These are phyloP conservation scores for Aphodius sticticus DNA, from an alignment of 2,888 invertebrate species.

Conservation along the genomic window DNA sequence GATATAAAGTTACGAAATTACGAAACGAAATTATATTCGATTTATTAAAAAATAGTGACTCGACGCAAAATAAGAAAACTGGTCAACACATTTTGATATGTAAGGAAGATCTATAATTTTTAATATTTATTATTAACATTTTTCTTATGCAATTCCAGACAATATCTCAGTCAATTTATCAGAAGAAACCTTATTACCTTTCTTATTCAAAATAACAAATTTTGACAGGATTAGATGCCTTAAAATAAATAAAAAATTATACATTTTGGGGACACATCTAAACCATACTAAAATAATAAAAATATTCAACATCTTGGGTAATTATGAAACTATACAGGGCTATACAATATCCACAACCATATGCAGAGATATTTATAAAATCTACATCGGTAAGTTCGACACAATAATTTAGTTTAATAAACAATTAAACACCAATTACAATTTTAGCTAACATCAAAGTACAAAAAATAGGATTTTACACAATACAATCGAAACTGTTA, in stretches of 20 bases:
- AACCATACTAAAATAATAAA: background rate
- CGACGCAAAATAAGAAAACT: background rate
- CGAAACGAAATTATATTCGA: background rate
- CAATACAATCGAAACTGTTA: slow-evolving; percentile 15
- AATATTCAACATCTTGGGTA: background rate
- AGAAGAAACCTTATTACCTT: slow-evolving; percentile 14
- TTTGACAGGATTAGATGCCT: background rate
- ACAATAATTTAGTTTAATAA: background rate
- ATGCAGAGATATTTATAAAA: background rate
- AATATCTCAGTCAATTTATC: slow-evolving; percentile 12
- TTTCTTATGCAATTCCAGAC: background rate
- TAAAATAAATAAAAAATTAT: background rate
- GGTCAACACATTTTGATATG: background rate
- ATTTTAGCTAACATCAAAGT: slow-evolving; percentile 25
- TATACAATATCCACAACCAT: background rate
- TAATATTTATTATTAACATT: background rate
- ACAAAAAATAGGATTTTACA: slow-evolving; percentile 13
- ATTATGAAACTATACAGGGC: slow-evolving; percentile 9
- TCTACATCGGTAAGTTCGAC: slow-evolving; percentile 18
- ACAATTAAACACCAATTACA: background rate
- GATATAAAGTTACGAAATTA: background rate
- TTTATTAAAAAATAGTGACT: background rate
- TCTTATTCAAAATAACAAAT: slow-evolving; percentile 13
- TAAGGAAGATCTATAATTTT: slow-evolving; percentile 6
- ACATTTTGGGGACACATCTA: slow-evolving; percentile 17